phyloP scores from a whole-genome alignment of 2,113 vertebrate species.

The Melanotaenia duboulayi region DNA sequence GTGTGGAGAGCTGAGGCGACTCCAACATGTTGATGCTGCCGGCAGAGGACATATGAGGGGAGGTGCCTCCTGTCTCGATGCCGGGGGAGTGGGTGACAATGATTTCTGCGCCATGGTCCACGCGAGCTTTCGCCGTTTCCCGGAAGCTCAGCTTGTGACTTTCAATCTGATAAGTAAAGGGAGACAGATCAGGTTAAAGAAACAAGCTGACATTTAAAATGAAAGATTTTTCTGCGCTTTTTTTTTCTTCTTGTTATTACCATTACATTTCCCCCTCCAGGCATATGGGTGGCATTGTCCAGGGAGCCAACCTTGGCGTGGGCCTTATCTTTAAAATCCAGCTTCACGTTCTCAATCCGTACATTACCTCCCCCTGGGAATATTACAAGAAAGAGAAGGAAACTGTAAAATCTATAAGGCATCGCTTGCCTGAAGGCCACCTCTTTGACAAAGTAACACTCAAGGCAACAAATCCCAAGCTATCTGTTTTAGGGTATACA shows the following conservation, averaged over 20 bases:
- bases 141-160: constrained; percentile 95
- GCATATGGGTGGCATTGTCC: constrained; percentile 89
- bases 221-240: background rate
- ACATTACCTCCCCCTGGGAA: constrained; percentile 89
- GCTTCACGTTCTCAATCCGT: constrained; percentile 93
- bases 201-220: background rate
- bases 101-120: constrained; percentile 96
- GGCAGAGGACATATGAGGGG: constrained; percentile 89
- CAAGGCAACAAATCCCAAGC: constrained; percentile 2
- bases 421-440: constrained; percentile 3
- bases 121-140: constrained; percentile 91
- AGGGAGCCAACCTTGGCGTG: constrained; percentile 92
- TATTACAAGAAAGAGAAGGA: constrained; percentile 17
- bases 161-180: constrained; percentile 87
- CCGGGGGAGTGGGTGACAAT: constrained; percentile 90
- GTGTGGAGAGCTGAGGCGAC: constrained; percentile 92
- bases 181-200: background rate
- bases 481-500: too few relatives aligned
- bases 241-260: constrained; percentile 75
- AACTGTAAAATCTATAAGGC: constrained; percentile 14
- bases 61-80: constrained; percentile 86
- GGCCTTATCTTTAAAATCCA: constrained; percentile 98
- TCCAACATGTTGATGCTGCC: constrained; percentile 94
- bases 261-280: constrained; percentile 92
- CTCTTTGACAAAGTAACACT: constrained; percentile 7